Evolutionary conservation across 2,113 vertebrate species (phyloP).

Genomic region (Melanocharis versteri): DNA sequence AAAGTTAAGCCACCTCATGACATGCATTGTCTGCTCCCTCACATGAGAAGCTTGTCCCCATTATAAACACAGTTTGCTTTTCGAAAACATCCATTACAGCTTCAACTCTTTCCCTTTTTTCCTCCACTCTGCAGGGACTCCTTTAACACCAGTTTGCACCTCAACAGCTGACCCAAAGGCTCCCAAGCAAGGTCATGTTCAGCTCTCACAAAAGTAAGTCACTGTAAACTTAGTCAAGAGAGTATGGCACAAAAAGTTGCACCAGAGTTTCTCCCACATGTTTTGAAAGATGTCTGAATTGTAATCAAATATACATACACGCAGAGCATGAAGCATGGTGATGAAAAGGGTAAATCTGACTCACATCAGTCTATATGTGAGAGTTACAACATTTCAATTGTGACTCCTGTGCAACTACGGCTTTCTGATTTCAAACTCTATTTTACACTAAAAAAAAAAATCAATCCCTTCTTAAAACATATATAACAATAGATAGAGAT

Average conservation of each 20-base stretch:
- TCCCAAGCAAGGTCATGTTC: background rate
- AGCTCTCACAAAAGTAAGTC: background rate
- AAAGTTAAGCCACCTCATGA: background rate
- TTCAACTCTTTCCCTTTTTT: background rate
- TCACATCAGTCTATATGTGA: background rate
- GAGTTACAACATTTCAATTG: background rate
- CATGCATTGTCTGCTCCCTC: background rate
- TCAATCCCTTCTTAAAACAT: background rate
- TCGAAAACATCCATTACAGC: background rate
- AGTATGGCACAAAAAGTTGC: background rate
- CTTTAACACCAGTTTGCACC: background rate
- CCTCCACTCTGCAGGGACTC: background rate
- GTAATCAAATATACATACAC: background rate
- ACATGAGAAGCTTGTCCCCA: background rate
- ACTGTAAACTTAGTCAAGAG: background rate
- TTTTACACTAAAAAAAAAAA: background rate
- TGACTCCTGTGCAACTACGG: background rate
- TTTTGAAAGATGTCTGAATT: background rate
- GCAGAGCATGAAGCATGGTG: background rate
- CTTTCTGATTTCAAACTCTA: background rate
- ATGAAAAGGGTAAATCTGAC: background rate
- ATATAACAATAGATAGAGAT: background rate
- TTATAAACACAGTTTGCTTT: background rate
- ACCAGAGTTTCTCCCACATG: background rate
- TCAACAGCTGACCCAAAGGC: background rate